A percentile compares a stretch with the other conserved stretches of the same genome.
Evolutionary conservation across 2,888 invertebrate species (phyloP).

Genomic region (Brachyopa scutellaris): DNA sequence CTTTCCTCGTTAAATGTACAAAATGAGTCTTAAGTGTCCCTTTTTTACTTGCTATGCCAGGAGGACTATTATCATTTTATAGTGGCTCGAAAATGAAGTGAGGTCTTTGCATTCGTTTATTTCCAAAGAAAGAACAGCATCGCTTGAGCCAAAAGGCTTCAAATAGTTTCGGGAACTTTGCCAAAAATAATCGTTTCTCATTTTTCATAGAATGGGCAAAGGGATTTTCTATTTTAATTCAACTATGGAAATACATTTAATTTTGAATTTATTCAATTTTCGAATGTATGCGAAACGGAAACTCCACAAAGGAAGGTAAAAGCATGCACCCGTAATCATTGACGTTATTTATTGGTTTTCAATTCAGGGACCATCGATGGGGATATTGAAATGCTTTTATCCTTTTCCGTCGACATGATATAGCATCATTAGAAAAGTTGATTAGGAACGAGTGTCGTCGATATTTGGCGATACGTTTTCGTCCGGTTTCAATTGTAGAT

Average conservation of each 20-base stretch:
- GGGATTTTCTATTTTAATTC: constrained; percentile 18
- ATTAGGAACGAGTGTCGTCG: too few relatives aligned
- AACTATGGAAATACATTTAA: constrained; percentile 26
- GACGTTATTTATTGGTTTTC: neutral
- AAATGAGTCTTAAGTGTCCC: constrained; percentile 64
- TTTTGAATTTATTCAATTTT: constrained; percentile 21
- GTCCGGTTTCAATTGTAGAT: too few relatives aligned
- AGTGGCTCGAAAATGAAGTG: constrained; percentile 63
- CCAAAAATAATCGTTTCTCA: constrained; percentile 39
- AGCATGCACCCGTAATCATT: too few relatives aligned
- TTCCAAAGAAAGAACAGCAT: constrained; percentile 36
- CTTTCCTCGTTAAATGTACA: constrained; percentile 70
- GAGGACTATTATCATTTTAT: constrained; percentile 66
- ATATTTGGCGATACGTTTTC: too few relatives aligned
- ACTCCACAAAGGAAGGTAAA: neutral
- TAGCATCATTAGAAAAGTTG: too few relatives aligned
- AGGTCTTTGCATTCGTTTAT: constrained; percentile 46
- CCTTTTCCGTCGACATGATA: too few relatives aligned
- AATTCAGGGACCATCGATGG: neutral
- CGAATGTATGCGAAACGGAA: neutral
- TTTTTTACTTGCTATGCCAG: constrained; percentile 60
- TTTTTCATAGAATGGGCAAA: neutral
- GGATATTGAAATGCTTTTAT: too few relatives aligned
- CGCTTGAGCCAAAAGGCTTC: constrained; percentile 44
- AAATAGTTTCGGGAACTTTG: constrained; percentile 47